These are phyloP conservation scores for Syngnathus rostellatus DNA, from an alignment of 2,797 vertebrate genomes.

Conservation along the genomic window DNA sequence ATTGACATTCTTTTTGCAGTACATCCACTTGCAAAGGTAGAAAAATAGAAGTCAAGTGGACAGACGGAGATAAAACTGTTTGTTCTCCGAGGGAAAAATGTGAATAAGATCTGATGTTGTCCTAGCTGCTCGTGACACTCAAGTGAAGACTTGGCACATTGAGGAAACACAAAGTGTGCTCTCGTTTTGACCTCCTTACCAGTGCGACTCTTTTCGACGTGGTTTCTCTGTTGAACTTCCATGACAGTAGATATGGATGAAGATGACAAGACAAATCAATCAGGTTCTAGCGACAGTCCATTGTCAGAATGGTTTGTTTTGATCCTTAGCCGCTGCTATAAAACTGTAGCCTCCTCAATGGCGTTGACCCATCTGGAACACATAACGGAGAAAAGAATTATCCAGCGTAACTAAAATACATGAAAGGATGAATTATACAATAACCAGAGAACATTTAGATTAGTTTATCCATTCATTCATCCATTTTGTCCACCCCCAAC, in stretches of 20 bases:
- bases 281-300: conserved; percentile 6
- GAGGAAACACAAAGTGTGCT: conserved; percentile 4
- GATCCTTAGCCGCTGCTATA: conserved; percentile 76
- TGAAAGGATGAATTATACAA: too few relatives aligned
- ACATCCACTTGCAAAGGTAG: conserved; percentile 12
- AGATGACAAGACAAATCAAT: conserved; percentile 16
- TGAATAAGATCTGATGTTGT: conserved; percentile 1
- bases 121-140: conserved; percentile 20
- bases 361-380: conserved; percentile 89
- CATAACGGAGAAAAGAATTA: conserved; percentile 2
- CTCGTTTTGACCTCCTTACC: conserved; percentile 8
- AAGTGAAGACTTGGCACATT: conserved; percentile 7
- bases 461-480: too few relatives aligned
- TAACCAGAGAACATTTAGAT: too few relatives aligned
- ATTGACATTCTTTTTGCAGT: not conserved
- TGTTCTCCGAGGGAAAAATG: not conserved
- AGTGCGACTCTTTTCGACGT: conserved; percentile 15
- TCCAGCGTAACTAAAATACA: not conserved
- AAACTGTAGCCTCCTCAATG: conserved; percentile 89
- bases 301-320: not conserved
- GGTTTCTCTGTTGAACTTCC: not conserved
- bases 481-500: too few relatives aligned
- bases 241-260: not conserved
- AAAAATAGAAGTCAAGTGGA: conserved; percentile 7
- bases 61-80: not conserved